phyloP scores from a whole-genome alignment of 2,113 vertebrate species.

The Malurus melanocephalus region DNA sequence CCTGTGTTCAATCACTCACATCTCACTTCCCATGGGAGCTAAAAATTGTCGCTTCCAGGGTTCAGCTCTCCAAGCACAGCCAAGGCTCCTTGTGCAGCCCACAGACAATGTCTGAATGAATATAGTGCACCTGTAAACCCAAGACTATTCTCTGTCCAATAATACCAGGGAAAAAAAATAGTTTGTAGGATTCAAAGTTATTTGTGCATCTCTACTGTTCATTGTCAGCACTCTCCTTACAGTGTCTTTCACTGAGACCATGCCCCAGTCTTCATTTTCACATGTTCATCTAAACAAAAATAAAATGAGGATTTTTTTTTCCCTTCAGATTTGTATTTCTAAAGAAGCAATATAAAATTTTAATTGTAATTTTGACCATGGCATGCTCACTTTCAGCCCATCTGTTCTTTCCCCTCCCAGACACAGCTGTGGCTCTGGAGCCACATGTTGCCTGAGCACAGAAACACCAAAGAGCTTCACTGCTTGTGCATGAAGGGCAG shows the following conservation, averaged over 20 bases:
- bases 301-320: background rate
- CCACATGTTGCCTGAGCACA: background rate
- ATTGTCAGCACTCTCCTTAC: background rate
- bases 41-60: background rate
- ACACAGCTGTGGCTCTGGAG: background rate
- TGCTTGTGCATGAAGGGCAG: background rate
- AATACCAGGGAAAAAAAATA: background rate
- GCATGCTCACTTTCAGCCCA: background rate
- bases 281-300: background rate
- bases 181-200: background rate
- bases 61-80: background rate
- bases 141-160: background rate
- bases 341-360: background rate
- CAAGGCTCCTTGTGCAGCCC: background rate
- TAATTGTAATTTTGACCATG: background rate
- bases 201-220: background rate
- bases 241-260: background rate
- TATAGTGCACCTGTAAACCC: background rate
- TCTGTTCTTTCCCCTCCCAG: background rate
- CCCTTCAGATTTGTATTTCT: background rate
- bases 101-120: background rate
- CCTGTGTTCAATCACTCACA: background rate
- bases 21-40: background rate
- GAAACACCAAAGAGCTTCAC: background rate
- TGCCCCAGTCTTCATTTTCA: background rate